Percentiles rank a stretch among this genome's conserved stretches.
Evolutionary conservation across 2,113 vertebrate species (phyloP).

Genomic region (Pterocles orientalis): DNA sequence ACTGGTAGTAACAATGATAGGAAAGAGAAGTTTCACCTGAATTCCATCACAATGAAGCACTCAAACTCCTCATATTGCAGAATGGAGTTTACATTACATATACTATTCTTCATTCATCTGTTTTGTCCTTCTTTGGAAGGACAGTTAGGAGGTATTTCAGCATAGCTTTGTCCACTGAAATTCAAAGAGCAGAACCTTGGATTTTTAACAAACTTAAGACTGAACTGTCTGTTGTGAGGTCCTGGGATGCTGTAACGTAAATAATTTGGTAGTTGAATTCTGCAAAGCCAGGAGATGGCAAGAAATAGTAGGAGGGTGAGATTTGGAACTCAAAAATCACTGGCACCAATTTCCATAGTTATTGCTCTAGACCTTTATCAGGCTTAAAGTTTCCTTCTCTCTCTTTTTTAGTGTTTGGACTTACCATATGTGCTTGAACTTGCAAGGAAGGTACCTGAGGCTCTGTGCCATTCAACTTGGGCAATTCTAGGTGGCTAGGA

Average conservation of each 20-base stretch:
- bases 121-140: neutral
- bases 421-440: neutral
- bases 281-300: neutral
- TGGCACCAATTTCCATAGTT: neutral
- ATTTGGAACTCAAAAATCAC: neutral
- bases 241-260: neutral
- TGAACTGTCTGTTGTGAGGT: neutral
- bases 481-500: neutral
- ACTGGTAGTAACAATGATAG: neutral
- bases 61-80: neutral
- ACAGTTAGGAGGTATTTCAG: neutral
- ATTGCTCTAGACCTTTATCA: neutral
- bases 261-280: neutral
- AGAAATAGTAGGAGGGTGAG: neutral
- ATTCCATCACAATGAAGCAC: neutral
- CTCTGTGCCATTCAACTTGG: neutral
- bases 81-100: neutral
- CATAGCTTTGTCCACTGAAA: neutral
- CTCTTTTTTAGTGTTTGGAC: neutral
- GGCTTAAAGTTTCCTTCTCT: neutral
- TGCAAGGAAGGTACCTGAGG: neutral
- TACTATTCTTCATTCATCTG: neutral
- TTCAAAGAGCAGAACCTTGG: accelerated
- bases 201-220: neutral
- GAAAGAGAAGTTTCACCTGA: neutral